A percentile compares a stretch with the other conserved stretches of the same genome.
Evolutionary conservation across 53 echinoderm and acorn worm species (phyloP).

Genomic region (Mesocentrotus franciscanus): DNA sequence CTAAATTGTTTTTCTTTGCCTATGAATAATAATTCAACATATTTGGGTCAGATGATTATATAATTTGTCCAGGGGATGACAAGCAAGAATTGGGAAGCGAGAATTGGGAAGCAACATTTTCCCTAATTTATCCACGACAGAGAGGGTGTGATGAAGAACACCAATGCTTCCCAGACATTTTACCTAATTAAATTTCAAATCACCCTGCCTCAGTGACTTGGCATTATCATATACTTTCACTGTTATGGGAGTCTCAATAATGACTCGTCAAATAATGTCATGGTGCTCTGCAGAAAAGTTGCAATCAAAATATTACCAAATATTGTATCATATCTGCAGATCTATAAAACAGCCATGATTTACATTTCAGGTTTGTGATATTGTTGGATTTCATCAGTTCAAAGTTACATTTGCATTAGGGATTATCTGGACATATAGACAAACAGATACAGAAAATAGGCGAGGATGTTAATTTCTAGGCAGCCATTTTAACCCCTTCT

Average conservation of each 20-base stretch:
- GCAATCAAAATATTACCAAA: not conserved
- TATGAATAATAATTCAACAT: not conserved
- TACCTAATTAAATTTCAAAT: conserved; percentile 34
- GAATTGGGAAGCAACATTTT: not conserved
- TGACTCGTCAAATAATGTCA: conserved; percentile 15
- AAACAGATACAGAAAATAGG: not conserved
- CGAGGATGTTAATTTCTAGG: not conserved
- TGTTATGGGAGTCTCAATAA: not conserved
- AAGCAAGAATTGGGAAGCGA: conserved; percentile 1
- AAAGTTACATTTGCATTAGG: not conserved
- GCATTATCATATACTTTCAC: not conserved
- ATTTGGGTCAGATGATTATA: not conserved
- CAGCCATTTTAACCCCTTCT: not conserved
- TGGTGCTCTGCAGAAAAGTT: not conserved
- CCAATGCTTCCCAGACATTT: conserved; percentile 4
- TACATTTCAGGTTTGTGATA: not conserved
- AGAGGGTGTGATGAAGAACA: not conserved
- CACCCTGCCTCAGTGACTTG: not conserved
- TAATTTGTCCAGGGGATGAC: not conserved
- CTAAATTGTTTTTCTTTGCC: not conserved
- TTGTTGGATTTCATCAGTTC: not conserved
- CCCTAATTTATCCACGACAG: not conserved
- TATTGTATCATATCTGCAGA: not conserved
- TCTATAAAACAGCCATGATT: not conserved
- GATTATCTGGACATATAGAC: not conserved